Evolutionary conservation across 2,888 invertebrate species (phyloP).

Genomic region (Patella depressa): DNA sequence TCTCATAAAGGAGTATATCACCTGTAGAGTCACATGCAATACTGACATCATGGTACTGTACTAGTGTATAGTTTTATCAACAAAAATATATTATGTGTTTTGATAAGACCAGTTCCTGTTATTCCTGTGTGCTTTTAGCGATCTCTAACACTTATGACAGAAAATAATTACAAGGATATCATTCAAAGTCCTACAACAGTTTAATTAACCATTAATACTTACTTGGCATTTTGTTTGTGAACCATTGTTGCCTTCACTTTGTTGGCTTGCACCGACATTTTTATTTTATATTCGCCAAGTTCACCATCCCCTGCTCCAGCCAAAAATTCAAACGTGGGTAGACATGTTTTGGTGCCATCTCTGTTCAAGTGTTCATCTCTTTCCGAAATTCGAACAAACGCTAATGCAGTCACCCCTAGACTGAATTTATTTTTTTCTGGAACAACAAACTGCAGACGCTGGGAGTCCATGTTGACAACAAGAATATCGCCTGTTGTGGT

Average conservation of each 20-base stretch:
- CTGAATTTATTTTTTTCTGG: slow-evolving; percentile 66
- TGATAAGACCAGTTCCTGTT: no score
- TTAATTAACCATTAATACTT: not conserved
- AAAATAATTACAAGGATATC: no score
- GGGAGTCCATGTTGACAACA: slow-evolving; percentile 62
- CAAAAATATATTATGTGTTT: no score
- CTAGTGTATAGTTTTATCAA: no score
- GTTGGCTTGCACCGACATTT: slow-evolving; percentile 29
- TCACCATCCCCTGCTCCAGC: slow-evolving; percentile 90
- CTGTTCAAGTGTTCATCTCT: slow-evolving; percentile 2
- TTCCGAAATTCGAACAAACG: slow-evolving; percentile 52
- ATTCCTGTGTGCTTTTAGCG: no score
- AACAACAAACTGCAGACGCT: slow-evolving; percentile 62
- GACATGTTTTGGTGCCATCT: slow-evolving; percentile 24
- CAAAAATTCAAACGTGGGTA: slow-evolving; percentile 71
- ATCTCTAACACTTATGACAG: no score
- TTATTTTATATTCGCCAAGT: slow-evolving; percentile 68
- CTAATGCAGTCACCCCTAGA: slow-evolving; percentile 69
- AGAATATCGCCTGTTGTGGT: slow-evolving; percentile 86
- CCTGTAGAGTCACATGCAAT: no score
- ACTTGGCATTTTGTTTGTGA: slow-evolving; percentile 24
- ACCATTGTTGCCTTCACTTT: slow-evolving; percentile 34
- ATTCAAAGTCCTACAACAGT: no score
- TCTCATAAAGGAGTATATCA: no score
- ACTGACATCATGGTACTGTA: no score